These are phyloP conservation scores for Drosophila sulfurigaster DNA, from an alignment of 1,140 invertebrate genomes.

Conservation along the genomic window DNA sequence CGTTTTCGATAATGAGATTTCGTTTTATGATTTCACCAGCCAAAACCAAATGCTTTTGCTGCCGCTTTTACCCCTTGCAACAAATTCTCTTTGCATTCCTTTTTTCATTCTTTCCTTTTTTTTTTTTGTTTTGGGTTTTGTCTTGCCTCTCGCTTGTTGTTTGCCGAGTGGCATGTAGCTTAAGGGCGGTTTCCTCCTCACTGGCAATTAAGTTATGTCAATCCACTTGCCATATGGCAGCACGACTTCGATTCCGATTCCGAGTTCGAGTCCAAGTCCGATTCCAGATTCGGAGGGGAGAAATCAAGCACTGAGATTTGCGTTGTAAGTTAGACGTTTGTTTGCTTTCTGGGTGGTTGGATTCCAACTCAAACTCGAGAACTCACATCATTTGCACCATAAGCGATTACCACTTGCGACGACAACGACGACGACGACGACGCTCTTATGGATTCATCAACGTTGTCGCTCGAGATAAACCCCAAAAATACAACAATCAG, in stretches of 20 bases:
- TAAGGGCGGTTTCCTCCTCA: constrained; percentile 44
- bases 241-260: constrained; percentile 1
- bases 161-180: background rate
- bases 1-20: constrained; percentile 80
- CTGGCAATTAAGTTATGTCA: constrained; percentile 61
- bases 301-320: constrained; percentile 7
- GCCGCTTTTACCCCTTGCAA: constrained; percentile 40
- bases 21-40: constrained; percentile 57
- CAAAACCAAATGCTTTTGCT: too few species aligned
- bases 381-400: constrained; percentile 7
- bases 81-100: background rate
- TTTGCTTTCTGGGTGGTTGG: constrained; percentile 26
- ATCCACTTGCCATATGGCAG: constrained; percentile 62
- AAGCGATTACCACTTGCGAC: constrained; percentile 24
- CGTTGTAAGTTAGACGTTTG: constrained; percentile 32
- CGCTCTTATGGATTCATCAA: constrained; percentile 32
- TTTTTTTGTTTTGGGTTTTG: background rate
- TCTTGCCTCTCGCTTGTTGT: constrained; percentile 9
- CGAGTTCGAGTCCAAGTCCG: background rate
- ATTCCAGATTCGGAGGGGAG: background rate
- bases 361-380: background rate
- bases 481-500: background rate
- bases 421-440: background rate
- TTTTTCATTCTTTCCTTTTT: background rate
- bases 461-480: background rate